Percentiles rank a stretch among this genome's conserved stretches.
phyloP scores from a whole-genome alignment of 64 coral and sea anemone genomes.

The Montipora efflorescens region DNA sequence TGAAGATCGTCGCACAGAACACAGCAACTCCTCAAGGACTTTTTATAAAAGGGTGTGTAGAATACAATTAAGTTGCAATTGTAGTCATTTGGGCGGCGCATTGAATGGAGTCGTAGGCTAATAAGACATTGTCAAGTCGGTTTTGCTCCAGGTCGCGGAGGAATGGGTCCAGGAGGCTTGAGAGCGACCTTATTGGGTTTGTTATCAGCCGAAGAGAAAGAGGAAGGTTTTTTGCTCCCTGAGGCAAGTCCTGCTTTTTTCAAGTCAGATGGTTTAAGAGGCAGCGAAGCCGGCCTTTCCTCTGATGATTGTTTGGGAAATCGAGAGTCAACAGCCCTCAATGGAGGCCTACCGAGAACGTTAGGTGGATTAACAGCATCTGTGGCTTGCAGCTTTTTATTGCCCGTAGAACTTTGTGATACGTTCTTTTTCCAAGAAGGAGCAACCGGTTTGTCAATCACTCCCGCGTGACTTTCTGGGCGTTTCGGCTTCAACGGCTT shows the following conservation, averaged over 20 bases:
- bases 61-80: no score
- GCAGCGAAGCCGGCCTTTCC: conserved; percentile 41
- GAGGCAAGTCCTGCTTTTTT: conserved; percentile 19
- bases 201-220: conserved; percentile 9
- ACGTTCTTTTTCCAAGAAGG: conserved; percentile 3
- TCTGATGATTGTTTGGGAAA: conserved; percentile 6
- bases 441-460: conserved; percentile 51
- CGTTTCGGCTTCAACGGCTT: background rate
- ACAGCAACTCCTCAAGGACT: no score
- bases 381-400: background rate
- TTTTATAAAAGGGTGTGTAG: no score
- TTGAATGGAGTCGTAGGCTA: no score
- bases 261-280: conserved; percentile 47
- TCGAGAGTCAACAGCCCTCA: background rate
- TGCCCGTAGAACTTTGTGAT: background rate
- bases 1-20: no score
- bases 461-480: conserved; percentile 79
- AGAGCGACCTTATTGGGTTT: conserved; percentile 9
- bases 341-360: background rate
- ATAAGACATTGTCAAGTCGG: background rate
- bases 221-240: conserved; percentile 2
- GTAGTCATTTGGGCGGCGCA: no score
- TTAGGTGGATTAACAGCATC: background rate
- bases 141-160: conserved; percentile 15
- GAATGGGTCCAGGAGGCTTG: conserved; percentile 14